These are phyloP conservation scores for Aurelia sp. DNA, from an alignment of 30 jellyfish, hydroid and myxozoan species.

Conservation along the genomic window DNA sequence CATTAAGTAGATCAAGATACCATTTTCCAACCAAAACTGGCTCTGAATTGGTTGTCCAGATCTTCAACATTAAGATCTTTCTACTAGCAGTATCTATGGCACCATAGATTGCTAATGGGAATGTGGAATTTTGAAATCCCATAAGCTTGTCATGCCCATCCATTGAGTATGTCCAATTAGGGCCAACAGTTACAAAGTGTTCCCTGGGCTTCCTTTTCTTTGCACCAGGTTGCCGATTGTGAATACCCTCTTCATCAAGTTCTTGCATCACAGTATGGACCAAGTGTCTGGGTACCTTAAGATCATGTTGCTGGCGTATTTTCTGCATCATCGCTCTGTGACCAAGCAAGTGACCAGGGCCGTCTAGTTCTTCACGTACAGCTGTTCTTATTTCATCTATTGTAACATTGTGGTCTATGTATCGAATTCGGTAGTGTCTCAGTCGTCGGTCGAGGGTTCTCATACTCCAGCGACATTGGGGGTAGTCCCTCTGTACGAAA, in stretches of 20 bases:
- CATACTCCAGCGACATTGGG: slow-evolving; percentile 42
- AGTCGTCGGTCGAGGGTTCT: slow-evolving; percentile 21
- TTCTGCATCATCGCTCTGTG: slow-evolving; percentile 31
- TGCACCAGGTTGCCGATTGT: slow-evolving; percentile 8
- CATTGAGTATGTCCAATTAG: slow-evolving; percentile 42
- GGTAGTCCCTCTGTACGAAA: slow-evolving; percentile 20
- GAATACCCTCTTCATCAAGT: slow-evolving; percentile 36
- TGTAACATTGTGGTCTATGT: slow-evolving; percentile 15
- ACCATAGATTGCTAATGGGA: slow-evolving; percentile 76
- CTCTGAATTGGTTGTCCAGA: slow-evolving; percentile 31
- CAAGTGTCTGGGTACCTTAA: slow-evolving; percentile 24
- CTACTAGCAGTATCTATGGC: slow-evolving; percentile 72
- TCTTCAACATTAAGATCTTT: slow-evolving; percentile 40
- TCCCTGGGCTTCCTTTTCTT: slow-evolving; percentile 20
- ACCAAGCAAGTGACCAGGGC: slow-evolving; percentile 58
- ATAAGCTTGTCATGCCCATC: slow-evolving; percentile 81
- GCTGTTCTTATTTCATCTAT: slow-evolving; percentile 42
- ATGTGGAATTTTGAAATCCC: slow-evolving; percentile 72
- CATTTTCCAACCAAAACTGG: slow-evolving; percentile 62
- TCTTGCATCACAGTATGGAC: slow-evolving; percentile 52
- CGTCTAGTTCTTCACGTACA: slow-evolving; percentile 26
- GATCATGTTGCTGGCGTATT: slow-evolving; percentile 25
- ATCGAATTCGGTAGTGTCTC: slow-evolving; percentile 4
- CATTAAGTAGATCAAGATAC: slow-evolving; percentile 62
- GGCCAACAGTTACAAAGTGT: slow-evolving; percentile 38